A percentile compares a stretch with the other conserved stretches of the same genome.
These are phyloP conservation scores for Scolanthus callimorphus DNA, from an alignment of 92 coral and sea anemone species.

Conservation along the genomic window DNA sequence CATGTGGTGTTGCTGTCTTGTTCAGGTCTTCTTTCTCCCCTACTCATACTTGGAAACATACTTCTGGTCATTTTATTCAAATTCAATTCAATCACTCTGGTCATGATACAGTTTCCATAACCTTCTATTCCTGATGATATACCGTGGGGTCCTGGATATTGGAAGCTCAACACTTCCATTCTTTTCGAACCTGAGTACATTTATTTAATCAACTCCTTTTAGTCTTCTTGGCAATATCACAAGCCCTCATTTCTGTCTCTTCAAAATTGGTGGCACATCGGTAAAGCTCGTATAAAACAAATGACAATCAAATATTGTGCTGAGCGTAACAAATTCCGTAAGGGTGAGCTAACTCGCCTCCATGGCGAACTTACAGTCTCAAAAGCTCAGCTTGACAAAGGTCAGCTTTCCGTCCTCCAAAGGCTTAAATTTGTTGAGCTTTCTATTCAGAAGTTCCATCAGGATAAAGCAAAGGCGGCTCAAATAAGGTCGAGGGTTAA, in stretches of 20 bases:
- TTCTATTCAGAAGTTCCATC: background rate
- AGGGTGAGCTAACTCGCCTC: background rate
- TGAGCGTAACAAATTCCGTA: background rate
- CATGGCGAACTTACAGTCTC: background rate
- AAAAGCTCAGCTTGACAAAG: background rate
- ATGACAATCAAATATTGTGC: background rate
- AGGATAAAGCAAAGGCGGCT: background rate
- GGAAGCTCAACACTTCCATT: too few species aligned
- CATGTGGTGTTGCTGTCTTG: background rate
- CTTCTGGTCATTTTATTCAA: too few species aligned
- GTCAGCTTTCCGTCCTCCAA: background rate
- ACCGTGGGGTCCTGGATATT: too few species aligned
- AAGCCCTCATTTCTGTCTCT: too few species aligned
- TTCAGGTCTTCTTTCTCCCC: background rate
- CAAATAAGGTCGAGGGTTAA: background rate
- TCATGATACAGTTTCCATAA: too few species aligned
- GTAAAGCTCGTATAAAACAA: background rate
- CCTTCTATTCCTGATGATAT: too few species aligned
- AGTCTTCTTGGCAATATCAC: too few species aligned
- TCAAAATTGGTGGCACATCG: too few species aligned
- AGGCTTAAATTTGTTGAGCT: background rate
- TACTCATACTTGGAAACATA: too few species aligned
- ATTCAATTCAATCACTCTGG: background rate
- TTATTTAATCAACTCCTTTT: too few species aligned
- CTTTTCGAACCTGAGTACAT: too few species aligned